phyloP scores from a whole-genome alignment of 2,888 invertebrate species.

The Yponomeuta sedellus region DNA sequence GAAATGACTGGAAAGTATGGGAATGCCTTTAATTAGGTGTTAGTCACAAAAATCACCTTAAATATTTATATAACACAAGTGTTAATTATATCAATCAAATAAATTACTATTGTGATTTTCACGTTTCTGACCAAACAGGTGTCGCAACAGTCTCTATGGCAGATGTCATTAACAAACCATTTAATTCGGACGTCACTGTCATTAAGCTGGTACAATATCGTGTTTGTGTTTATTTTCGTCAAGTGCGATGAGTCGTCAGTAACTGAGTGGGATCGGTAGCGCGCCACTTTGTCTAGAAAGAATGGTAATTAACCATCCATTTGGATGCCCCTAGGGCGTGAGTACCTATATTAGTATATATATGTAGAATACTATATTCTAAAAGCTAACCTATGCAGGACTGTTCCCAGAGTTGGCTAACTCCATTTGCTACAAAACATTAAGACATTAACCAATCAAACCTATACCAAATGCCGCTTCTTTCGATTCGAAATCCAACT shows the following conservation, averaged over 20 bases:
- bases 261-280: neutral
- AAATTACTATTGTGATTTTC: too few relatives aligned
- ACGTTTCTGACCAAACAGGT: neutral
- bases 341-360: too few relatives aligned
- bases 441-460: too few relatives aligned
- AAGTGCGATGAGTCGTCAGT: neutral
- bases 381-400: too few relatives aligned
- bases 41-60: neutral
- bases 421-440: too few relatives aligned
- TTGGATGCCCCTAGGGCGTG: too few relatives aligned
- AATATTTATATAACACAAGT: neutral
- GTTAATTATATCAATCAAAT: neutral
- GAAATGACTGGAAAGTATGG: neutral
- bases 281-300: neutral
- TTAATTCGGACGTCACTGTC: conserved; percentile 13
- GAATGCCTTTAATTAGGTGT: neutral
- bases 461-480: neutral
- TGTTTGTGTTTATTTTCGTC: neutral
- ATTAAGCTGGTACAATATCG: neutral
- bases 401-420: too few relatives aligned
- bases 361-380: too few relatives aligned
- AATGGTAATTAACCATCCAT: too few relatives aligned
- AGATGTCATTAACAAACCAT: conserved; percentile 12
- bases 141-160: conserved; percentile 2
- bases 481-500: neutral